phyloP scores from a whole-genome alignment of 2,113 vertebrate species.

The Jaculus jaculus region DNA sequence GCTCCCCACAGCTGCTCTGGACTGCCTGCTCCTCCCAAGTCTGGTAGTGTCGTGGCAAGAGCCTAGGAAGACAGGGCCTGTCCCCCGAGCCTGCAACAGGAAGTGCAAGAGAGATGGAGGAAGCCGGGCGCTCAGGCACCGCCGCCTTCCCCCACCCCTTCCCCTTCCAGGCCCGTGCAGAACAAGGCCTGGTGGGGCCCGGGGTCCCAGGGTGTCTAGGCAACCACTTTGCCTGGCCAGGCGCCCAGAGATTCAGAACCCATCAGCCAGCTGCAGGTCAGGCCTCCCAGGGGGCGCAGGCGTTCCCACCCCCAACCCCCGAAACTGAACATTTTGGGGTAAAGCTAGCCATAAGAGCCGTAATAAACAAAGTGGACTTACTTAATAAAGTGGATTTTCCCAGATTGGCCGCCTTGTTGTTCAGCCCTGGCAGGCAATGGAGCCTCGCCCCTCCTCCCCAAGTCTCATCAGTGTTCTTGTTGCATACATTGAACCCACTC shows the following conservation, averaged over 20 bases:
- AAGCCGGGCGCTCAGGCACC: conserved; percentile 62
- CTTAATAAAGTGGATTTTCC: conserved; percentile 82
- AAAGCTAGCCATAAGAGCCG: conserved; percentile 58
- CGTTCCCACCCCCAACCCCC: conserved; percentile 47
- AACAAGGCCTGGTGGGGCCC: conserved; percentile 2
- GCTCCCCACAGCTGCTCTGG: conserved; percentile 46
- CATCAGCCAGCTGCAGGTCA: conserved; percentile 52
- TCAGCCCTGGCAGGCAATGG: conserved; percentile 61
- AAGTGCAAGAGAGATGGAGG: conserved; percentile 67
- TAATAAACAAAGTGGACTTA: conserved; percentile 71
- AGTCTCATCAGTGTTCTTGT: background rate
- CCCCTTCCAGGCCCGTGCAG: background rate
- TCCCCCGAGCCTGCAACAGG: conserved; percentile 46
- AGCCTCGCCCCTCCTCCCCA: background rate
- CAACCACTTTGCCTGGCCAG: background rate
- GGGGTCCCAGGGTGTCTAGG: conserved; percentile 1
- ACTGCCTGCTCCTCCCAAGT: conserved; percentile 31
- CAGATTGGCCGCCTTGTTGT: conserved; percentile 77
- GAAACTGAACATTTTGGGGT: conserved; percentile 63
- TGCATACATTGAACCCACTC: conserved; percentile 8
- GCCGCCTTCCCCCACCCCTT: background rate
- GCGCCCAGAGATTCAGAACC: conserved; percentile 51
- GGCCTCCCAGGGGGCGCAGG: conserved; percentile 57
- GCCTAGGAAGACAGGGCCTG: conserved; percentile 67
- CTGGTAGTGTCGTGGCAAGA: conserved; percentile 47